Evolutionary conservation across 2,888 invertebrate species (phyloP), one percentile per base, ranked within the genome.

Genomic region (Venusia cambrica): DNA sequence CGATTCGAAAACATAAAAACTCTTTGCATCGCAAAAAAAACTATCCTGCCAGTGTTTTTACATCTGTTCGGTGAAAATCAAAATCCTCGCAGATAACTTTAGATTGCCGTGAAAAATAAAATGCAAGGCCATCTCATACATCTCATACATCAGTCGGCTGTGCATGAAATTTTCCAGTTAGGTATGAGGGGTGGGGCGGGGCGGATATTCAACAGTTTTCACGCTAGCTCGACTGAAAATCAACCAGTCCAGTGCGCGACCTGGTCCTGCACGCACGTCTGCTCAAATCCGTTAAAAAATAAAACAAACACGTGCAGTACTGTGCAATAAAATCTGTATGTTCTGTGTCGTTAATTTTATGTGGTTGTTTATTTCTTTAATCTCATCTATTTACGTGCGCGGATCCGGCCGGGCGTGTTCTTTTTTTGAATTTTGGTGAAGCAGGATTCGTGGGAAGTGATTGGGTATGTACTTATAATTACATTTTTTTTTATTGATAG

Each of bases 81-180:
- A 38, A 33, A 27, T 27, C 8, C 10, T 18, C 11, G 12, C 15
- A 17, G 28, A 32, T 27, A 14, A 26, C 19, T 24, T 31, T 26
- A 21, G 10, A 21, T 38, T 28, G 27, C 8, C 12, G 27, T 16
- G 8, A 5, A 8, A 9, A 17, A 20, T 13, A 27, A 21, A 29
- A 12, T 11, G 11, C 18, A 29, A 24, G 24, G n/a, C n/a, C n/a
- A n/a, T n/a, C n/a, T n/a, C n/a, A n/a, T n/a, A n/a, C n/a, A n/a
- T n/a, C n/a, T 2, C 7, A 4, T 20, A 30, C 34, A 35, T 31
- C 27, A 28, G 9, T 31, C 19, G 19, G 7, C 24, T 35, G 25
- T 37, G 40, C 40, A 40, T 22, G 27, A 32, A 31, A 24, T 31
- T 40, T 40, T 31, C 40, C 40, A 31, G 40, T n/a, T n/a, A n/a